These are phyloP conservation scores for Notechis scutatus DNA, from an alignment of 2,113 vertebrate genomes.

Conservation along the genomic window DNA sequence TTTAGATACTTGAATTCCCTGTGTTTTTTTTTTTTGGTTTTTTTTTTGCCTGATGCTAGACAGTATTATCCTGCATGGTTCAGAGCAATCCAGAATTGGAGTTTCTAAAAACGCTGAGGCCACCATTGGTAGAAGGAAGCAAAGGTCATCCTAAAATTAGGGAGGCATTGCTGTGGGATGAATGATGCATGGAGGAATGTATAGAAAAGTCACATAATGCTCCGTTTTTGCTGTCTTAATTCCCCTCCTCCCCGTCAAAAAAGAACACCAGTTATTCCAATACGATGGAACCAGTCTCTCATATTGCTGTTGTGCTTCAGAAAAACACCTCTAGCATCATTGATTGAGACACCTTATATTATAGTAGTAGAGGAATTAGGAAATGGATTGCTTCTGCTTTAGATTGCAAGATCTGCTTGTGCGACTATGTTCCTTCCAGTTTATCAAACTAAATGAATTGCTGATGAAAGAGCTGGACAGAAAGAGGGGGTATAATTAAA, in stretches of 20 bases:
- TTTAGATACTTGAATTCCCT: not conserved
- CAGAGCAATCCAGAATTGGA: not conserved
- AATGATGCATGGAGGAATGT: not conserved
- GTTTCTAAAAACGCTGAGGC: not conserved
- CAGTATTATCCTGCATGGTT: not conserved
- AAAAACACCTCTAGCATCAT: not conserved
- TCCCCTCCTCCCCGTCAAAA: not conserved
- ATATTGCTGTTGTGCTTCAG: not conserved
- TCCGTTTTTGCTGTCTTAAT: not conserved
- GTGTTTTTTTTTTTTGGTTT: no score
- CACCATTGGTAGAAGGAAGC: not conserved
- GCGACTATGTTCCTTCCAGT: not conserved
- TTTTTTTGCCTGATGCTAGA: not conserved
- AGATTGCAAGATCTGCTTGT: not conserved
- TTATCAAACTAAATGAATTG: not conserved
- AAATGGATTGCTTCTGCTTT: not conserved
- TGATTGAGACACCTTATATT: not conserved
- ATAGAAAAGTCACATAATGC: not conserved
- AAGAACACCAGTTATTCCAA: not conserved
- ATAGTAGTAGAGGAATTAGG: not conserved
- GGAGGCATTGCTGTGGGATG: not conserved
- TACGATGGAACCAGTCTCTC: not conserved
- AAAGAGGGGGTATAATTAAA: not conserved
- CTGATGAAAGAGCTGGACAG: not conserved
- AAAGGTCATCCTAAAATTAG: conserved; percentile 23